These are phyloP conservation scores for Tupaia tana DNA, from an alignment of 2,113 vertebrate species.

Conservation along the genomic window DNA sequence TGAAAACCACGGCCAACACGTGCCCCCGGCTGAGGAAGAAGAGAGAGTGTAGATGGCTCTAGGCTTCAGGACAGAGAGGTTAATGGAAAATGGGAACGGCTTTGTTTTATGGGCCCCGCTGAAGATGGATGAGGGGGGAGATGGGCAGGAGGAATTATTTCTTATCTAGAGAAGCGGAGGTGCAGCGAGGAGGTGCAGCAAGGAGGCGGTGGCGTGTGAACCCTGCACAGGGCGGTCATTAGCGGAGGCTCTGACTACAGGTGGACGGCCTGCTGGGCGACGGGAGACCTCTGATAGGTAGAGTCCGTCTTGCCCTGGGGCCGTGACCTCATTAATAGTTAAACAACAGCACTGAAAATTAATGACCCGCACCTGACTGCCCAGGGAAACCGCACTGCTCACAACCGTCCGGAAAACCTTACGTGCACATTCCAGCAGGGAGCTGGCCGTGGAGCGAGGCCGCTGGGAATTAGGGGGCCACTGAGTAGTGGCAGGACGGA, in stretches of 20 bases:
- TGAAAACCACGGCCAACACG: slow-evolving; percentile 55
- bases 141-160: slow-evolving; percentile 72
- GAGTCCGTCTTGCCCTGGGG: slow-evolving; percentile 70
- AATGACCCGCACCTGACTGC: slow-evolving; percentile 78
- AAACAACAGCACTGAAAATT: slow-evolving; percentile 81
- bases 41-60: slow-evolving; percentile 30
- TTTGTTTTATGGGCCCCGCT: slow-evolving; percentile 75
- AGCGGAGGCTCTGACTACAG: slow-evolving; percentile 61
- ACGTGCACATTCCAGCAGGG: slow-evolving; percentile 54
- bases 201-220: slow-evolving; percentile 69
- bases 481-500: slow-evolving; percentile 52
- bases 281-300: slow-evolving; percentile 64
- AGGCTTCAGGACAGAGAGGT: slow-evolving; percentile 65
- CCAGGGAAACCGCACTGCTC: slow-evolving; percentile 67
- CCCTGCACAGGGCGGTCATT: slow-evolving; percentile 32
- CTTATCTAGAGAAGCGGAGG: slow-evolving; percentile 68
- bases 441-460: not conserved
- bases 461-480: slow-evolving; percentile 44
- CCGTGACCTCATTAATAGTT: slow-evolving; percentile 77
- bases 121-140: slow-evolving; percentile 66
- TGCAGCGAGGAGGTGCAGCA: slow-evolving; percentile 79
- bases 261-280: slow-evolving; percentile 57
- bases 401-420: slow-evolving; percentile 47
- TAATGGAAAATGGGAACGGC: slow-evolving; percentile 79
- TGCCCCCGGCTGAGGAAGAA: slow-evolving; percentile 56